A percentile compares a stretch with the other conserved stretches of the same genome.
Conservation (phyloP, 2,113 vertebrate genomes). For the Centrocercus urophasianus region DNA sequence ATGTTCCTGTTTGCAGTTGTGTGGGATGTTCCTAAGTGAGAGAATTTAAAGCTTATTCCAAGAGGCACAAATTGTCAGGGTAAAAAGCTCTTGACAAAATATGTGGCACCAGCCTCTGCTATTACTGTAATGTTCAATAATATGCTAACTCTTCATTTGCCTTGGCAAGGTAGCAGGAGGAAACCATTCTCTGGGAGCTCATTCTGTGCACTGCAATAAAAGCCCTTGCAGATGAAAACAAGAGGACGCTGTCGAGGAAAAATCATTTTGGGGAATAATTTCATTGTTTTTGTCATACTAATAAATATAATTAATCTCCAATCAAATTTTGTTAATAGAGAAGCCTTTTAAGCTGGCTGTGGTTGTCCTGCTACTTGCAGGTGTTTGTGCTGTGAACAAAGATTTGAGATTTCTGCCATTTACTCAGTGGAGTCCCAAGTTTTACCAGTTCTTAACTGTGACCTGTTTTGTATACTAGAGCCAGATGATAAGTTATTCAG, state of each 20-base stretch:
- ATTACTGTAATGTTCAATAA: not conserved
- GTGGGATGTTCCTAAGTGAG: not conserved
- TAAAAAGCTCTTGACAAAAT: not conserved
- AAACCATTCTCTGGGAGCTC: not conserved
- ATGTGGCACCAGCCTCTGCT: not conserved
- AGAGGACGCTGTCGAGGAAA: not conserved
- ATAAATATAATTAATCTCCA: not conserved
- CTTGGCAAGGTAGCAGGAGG: not conserved
- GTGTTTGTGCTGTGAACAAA: not conserved
- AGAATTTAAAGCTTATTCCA: not conserved
- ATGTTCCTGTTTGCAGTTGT: accelerated
- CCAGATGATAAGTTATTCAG: not conserved
- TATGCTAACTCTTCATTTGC: not conserved
- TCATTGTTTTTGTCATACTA: not conserved
- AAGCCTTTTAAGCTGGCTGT: not conserved
- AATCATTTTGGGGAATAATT: not conserved
- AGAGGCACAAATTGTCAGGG: accelerated
- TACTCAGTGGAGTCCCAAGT: not conserved
- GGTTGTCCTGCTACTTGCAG: not conserved
- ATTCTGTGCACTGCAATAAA: not conserved
- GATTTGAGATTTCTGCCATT: not conserved
- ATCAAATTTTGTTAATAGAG: not conserved
- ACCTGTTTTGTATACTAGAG: not conserved
- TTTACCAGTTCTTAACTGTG: not conserved
- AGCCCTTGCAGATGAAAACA: not conserved